Evolutionary conservation across 2,888 invertebrate genomes (phyloP).

Genomic region (Pyrochroa serraticornis): DNA sequence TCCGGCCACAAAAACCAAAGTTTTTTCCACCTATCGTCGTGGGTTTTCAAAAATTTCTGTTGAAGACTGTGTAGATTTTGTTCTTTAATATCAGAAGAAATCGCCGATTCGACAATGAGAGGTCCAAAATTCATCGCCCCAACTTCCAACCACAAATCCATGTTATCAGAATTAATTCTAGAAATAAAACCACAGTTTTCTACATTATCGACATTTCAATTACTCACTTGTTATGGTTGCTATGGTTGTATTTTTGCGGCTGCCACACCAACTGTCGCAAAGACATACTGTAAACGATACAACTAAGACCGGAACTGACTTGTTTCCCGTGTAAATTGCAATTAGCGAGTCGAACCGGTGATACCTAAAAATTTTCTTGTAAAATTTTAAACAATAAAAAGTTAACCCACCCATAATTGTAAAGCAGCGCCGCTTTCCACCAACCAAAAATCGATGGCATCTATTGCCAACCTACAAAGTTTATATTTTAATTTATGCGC

Average conservation of each 20-base stretch:
- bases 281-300: constrained; percentile 65
- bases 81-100: constrained; percentile 72
- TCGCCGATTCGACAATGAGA: constrained; percentile 85
- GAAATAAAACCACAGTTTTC: constrained; percentile 8
- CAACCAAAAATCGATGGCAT: constrained; percentile 88
- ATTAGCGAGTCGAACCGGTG: constrained; percentile 84
- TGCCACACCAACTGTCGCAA: constrained; percentile 56
- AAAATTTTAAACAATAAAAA: too few species aligned
- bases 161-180: constrained; percentile 36
- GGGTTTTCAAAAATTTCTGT: constrained; percentile 79
- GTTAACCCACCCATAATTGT: constrained; percentile 73
- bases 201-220: neutral
- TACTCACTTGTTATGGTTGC: constrained; percentile 53
- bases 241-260: constrained; percentile 54
- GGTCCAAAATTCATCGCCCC: constrained; percentile 91
- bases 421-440: constrained; percentile 88
- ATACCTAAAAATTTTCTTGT: constrained; percentile 70
- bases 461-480: constrained; percentile 87
- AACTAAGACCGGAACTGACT: constrained; percentile 88
- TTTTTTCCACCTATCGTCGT: constrained; percentile 84
- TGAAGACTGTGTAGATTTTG: constrained; percentile 79
- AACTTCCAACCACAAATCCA: constrained; percentile 89
- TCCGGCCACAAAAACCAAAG: constrained; percentile 96
- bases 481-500: constrained; percentile 78
- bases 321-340: constrained; percentile 96